phyloP scores from a whole-genome alignment of 2,888 invertebrate genomes.

The Norana najaformis region DNA sequence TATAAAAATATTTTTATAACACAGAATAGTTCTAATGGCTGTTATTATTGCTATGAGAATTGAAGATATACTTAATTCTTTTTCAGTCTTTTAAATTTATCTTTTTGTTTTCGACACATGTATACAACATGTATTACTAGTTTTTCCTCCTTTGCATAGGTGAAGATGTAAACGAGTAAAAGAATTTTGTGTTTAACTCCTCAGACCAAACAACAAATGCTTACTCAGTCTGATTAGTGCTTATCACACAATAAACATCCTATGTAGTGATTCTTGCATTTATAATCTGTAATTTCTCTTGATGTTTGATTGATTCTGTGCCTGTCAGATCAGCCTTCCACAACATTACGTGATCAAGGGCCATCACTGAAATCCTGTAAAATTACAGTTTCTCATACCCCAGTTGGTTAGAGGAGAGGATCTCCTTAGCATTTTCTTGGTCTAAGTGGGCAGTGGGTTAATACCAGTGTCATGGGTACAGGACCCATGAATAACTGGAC shows the following conservation, averaged over 20 bases:
- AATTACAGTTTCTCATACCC: not conserved
- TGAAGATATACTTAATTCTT: too few species aligned
- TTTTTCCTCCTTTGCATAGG: not conserved
- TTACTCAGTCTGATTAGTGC: not conserved
- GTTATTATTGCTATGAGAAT: not conserved
- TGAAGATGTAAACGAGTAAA: not conserved
- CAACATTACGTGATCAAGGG: too few species aligned
- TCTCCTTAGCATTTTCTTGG: not conserved
- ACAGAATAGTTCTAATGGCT: not conserved
- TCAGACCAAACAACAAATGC: not conserved
- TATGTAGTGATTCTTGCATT: not conserved
- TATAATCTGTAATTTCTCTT: not conserved
- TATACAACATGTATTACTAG: not conserved
- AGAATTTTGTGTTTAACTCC: not conserved
- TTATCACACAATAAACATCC: not conserved
- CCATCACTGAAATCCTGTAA: not conserved
- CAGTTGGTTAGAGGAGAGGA: not conserved
- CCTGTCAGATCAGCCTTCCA: too few species aligned
- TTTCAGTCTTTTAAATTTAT: too few species aligned
- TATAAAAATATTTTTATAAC: too few species aligned
- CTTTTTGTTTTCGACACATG: too few species aligned
- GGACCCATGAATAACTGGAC: not conserved
- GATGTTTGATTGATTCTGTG: not conserved
- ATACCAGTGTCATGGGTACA: not conserved
- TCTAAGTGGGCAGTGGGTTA: too few species aligned